A percentile compares a stretch with the other conserved stretches of the same genome.
phyloP scores from a whole-genome alignment of 2,888 invertebrate species.

The Caenorhabditis imperialis region DNA sequence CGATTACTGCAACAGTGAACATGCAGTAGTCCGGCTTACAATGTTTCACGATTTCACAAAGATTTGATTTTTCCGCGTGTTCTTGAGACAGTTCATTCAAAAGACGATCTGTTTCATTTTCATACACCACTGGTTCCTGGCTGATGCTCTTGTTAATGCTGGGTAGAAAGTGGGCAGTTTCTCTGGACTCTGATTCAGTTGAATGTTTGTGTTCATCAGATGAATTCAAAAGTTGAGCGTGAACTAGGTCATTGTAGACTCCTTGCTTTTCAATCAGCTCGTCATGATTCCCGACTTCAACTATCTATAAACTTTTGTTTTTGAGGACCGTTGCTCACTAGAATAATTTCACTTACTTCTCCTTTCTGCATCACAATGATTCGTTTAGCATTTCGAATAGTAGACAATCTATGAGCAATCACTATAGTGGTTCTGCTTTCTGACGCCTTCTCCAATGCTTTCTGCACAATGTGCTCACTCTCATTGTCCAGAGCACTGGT shows the following conservation, averaged over 20 bases:
- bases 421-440: conserved; percentile 79
- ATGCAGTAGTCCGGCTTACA: conserved; percentile 79
- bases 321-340: neutral
- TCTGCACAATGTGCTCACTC: conserved; percentile 66
- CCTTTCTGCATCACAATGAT: conserved; percentile 79
- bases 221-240: conserved; percentile 65
- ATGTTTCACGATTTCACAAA: conserved; percentile 76
- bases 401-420: conserved; percentile 80
- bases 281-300: conserved; percentile 84
- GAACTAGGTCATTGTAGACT: conserved; percentile 82
- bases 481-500: conserved; percentile 67
- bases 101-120: conserved; percentile 12
- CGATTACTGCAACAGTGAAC: conserved; percentile 78
- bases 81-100: conserved; percentile 65
- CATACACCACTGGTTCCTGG: too few species aligned
- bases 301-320: conserved; percentile 79
- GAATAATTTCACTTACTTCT: conserved; percentile 70
- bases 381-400: conserved; percentile 80
- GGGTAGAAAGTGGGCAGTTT: too few species aligned
- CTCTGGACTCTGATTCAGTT: too few species aligned
- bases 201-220: conserved; percentile 47
- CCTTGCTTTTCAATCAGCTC: conserved; percentile 83
- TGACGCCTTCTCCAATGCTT: conserved; percentile 81
- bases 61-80: conserved; percentile 45
- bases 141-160: too few species aligned